phyloP scores from a whole-genome alignment of 2,888 invertebrate species.

The Phortica okadai region DNA sequence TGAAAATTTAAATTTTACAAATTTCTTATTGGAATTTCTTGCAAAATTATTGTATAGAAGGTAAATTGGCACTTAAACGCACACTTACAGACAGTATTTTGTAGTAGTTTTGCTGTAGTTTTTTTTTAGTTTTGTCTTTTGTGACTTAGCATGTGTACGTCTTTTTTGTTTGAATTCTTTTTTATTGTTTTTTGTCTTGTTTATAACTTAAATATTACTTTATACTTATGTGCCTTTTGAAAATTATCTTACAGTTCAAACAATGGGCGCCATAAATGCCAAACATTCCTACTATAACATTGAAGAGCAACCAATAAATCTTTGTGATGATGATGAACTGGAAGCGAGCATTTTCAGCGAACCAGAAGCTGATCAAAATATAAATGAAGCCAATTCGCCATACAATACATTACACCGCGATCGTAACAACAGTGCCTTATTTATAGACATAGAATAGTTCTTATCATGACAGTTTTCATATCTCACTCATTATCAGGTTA shows the following conservation, averaged over 20 bases:
- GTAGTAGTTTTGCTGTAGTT: conserved; percentile 2
- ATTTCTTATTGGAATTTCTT: neutral
- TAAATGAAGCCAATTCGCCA: conserved; percentile 24
- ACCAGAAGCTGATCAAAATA: conserved; percentile 66
- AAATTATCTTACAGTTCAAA: conserved; percentile 36
- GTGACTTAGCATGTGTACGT: neutral
- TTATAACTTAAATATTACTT: neutral
- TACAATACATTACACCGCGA: conserved; percentile 40
- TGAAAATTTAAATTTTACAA: neutral
- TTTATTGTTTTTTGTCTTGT: neutral
- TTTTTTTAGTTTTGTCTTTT: conserved; percentile 26
- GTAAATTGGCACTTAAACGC: neutral
- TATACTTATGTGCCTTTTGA: neutral
- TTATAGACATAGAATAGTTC: conserved; percentile 60
- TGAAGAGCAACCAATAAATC: conserved; percentile 37
- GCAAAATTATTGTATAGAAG: conserved; percentile 1
- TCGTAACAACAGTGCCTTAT: conserved; percentile 42
- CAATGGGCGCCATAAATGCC: conserved; percentile 34
- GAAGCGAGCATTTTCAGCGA: conserved; percentile 65
- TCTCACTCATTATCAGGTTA: neutral
- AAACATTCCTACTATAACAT: conserved; percentile 39
- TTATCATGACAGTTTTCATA: neutral
- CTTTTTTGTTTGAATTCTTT: conserved; percentile 8
- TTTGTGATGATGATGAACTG: conserved; percentile 55
- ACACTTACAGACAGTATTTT: neutral